A percentile compares a stretch with the other conserved stretches of the same genome.
These are phyloP conservation scores for Galeruca laticollis DNA, from an alignment of 2,888 invertebrate genomes.

Conservation along the genomic window DNA sequence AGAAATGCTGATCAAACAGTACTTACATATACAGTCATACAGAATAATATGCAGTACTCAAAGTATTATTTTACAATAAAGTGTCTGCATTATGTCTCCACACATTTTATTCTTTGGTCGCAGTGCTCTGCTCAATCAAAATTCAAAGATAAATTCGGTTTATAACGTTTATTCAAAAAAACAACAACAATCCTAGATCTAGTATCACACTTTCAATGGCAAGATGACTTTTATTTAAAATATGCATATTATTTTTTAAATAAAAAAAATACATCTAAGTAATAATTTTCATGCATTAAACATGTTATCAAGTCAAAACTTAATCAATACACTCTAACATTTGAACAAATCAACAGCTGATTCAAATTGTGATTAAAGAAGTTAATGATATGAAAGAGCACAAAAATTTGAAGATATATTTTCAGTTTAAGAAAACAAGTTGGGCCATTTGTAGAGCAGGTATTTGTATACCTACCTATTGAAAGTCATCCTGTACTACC, in stretches of 20 bases:
- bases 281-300: neutral
- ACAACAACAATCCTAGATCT: conserved; percentile 43
- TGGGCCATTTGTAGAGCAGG: too few relatives aligned
- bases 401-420: neutral
- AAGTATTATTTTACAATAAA: too few relatives aligned
- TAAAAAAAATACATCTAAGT: conserved; percentile 16
- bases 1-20: too few relatives aligned
- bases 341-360: neutral
- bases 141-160: neutral
- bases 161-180: conserved; percentile 24
- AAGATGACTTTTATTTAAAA: conserved; percentile 25
- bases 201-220: conserved; percentile 55
- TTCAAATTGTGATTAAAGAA: neutral
- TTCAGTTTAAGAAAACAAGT: too few relatives aligned
- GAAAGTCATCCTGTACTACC: too few relatives aligned
- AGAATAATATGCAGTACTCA: too few relatives aligned
- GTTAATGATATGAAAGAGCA: neutral
- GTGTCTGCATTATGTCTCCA: too few relatives aligned
- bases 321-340: neutral
- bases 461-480: too few relatives aligned
- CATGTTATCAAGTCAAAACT: neutral
- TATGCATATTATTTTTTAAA: neutral
- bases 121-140: neutral
- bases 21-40: too few relatives aligned
- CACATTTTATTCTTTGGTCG: too few relatives aligned